These are phyloP conservation scores for Theristus sp. DNA, from an alignment of 2,888 invertebrate species.

Conservation along the genomic window DNA sequence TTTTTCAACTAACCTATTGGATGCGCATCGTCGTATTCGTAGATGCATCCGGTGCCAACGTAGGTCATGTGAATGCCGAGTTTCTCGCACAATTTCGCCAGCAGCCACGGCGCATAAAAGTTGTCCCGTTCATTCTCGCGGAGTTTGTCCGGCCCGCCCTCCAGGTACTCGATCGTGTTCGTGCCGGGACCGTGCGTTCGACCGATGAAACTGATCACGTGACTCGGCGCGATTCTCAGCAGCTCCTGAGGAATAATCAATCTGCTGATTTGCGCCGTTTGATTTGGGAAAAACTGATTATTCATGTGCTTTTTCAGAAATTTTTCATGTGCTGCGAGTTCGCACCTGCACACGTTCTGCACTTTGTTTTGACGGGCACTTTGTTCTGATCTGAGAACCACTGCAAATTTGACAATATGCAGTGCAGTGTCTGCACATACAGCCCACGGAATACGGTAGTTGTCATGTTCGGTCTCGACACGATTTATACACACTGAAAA, in stretches of 20 bases:
- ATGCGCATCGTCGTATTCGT: constrained; percentile 10
- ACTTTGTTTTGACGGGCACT: too few relatives aligned
- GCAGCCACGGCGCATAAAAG: constrained; percentile 21
- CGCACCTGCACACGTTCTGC: too few relatives aligned
- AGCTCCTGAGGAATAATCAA: constrained; percentile 12
- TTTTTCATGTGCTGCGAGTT: too few relatives aligned
- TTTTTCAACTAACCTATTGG: constrained; percentile 8
- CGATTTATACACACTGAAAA: too few relatives aligned
- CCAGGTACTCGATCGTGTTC: constrained; percentile 11
- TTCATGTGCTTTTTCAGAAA: too few relatives aligned
- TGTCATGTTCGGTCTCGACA: too few relatives aligned
- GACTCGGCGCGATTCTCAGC: constrained; percentile 9
- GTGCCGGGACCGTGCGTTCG: constrained; percentile 13
- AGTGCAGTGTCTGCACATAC: too few relatives aligned
- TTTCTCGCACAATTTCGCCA: constrained; percentile 16
- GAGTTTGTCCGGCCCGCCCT: constrained; percentile 12
- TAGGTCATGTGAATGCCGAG: constrained; percentile 19
- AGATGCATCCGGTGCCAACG: constrained; percentile 17
- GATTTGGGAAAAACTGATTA: too few relatives aligned
- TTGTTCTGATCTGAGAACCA: too few relatives aligned
- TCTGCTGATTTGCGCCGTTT: too few relatives aligned
- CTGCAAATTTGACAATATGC: too few relatives aligned
- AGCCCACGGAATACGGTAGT: too few relatives aligned
- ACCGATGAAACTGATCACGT: constrained; percentile 15
- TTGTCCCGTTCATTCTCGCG: constrained; percentile 18